Percentiles rank a stretch among this genome's conserved stretches.
phyloP scores from a whole-genome alignment of 2,797 vertebrate genomes.

The Chiloscyllium punctatum region DNA sequence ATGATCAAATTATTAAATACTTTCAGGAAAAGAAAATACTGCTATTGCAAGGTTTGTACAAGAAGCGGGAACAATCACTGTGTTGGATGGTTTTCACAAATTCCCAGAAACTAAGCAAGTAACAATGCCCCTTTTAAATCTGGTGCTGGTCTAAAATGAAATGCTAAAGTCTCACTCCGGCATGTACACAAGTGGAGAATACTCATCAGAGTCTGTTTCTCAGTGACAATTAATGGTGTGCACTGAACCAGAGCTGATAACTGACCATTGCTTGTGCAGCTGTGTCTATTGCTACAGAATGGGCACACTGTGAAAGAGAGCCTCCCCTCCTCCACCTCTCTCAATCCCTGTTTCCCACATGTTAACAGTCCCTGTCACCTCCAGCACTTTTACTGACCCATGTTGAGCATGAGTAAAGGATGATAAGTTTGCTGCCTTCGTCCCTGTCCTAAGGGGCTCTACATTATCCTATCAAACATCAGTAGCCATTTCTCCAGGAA shows the following conservation, averaged over 20 bases:
- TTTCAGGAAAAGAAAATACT: neutral
- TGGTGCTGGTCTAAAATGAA: conserved; percentile 20
- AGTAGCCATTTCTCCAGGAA: conserved; percentile 69
- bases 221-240: conserved; percentile 62
- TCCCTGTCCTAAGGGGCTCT: conserved; percentile 74
- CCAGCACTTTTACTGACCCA: conserved; percentile 74
- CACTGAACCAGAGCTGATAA: conserved; percentile 64
- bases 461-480: conserved; percentile 77
- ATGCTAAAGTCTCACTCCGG: conserved; percentile 27
- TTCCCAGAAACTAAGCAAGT: neutral
- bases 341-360: conserved; percentile 70
- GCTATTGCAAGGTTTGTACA: neutral
- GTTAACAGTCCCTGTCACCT: conserved; percentile 72
- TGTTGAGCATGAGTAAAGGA: conserved; percentile 75
- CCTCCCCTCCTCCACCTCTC: conserved; percentile 67
- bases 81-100: conserved; percentile 23
- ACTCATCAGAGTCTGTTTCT: conserved; percentile 59
- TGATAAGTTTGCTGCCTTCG: conserved; percentile 78
- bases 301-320: conserved; percentile 67
- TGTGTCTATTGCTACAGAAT: conserved; percentile 69
- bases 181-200: conserved; percentile 45
- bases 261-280: conserved; percentile 68
- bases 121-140: conserved; percentile 19
- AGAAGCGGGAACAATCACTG: neutral
- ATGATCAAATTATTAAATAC: neutral